A percentile compares a stretch with the other conserved stretches of the same genome.
These are phyloP conservation scores for Nannospalax galili DNA, from an alignment of 2,113 vertebrate genomes.

Conservation along the genomic window DNA sequence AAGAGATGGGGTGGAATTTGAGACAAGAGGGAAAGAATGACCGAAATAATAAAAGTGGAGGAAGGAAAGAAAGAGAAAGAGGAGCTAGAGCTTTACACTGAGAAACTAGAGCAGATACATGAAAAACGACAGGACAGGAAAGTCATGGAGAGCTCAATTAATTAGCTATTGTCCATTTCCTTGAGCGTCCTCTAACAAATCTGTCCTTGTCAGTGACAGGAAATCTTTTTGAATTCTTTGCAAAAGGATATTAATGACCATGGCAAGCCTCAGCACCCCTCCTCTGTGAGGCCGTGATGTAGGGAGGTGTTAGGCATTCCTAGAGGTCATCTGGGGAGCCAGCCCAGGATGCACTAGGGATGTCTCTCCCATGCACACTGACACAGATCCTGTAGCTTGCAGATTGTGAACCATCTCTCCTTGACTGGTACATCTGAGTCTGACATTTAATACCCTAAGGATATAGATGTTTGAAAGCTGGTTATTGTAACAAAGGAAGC, in stretches of 20 bases:
- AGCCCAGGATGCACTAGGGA: slow-evolving; percentile 57
- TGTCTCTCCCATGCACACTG: slow-evolving; percentile 51
- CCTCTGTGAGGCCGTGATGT: neutral
- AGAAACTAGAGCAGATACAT: slow-evolving; percentile 67
- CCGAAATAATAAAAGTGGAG: neutral
- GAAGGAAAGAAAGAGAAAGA: neutral
- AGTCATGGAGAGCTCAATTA: slow-evolving; percentile 83
- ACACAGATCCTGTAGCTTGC: slow-evolving; percentile 80
- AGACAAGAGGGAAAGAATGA: neutral
- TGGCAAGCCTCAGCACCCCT: slow-evolving; percentile 81
- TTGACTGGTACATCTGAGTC: slow-evolving; percentile 84
- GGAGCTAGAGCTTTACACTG: neutral
- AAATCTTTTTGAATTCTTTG: slow-evolving; percentile 85
- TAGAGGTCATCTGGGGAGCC: slow-evolving; percentile 76
- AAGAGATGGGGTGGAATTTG: neutral
- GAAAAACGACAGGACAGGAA: slow-evolving; percentile 67
- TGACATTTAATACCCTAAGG: slow-evolving; percentile 89
- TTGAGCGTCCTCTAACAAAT: slow-evolving; percentile 85
- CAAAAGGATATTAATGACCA: slow-evolving; percentile 83
- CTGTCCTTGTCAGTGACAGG: slow-evolving; percentile 86
- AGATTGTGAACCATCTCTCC: slow-evolving; percentile 84
- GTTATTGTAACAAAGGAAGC: slow-evolving; percentile 89
- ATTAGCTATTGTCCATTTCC: slow-evolving; percentile 86
- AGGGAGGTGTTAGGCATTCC: slow-evolving; percentile 52
- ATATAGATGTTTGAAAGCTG: slow-evolving; percentile 89